These are phyloP conservation scores for Ctenopoma multispine DNA, from an alignment of 2,797 vertebrate genomes.

Conservation along the genomic window DNA sequence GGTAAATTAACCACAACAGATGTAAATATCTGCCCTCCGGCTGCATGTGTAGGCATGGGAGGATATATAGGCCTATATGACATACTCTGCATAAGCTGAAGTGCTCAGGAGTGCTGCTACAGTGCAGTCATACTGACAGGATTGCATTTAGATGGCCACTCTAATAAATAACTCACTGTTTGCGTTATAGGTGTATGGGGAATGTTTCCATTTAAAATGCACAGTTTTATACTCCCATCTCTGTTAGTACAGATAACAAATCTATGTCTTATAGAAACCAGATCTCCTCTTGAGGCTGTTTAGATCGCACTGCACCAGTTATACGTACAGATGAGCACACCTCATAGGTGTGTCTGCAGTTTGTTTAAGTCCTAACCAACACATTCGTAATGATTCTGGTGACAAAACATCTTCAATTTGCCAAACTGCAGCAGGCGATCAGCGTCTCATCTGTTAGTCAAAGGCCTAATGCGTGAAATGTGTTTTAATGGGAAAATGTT, in stretches of 20 bases:
- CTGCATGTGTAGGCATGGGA: conserved; percentile 19
- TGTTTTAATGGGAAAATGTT: conserved; percentile 66
- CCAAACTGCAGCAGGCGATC: conserved; percentile 28
- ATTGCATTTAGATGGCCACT: conserved; percentile 60
- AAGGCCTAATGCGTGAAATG: conserved; percentile 63
- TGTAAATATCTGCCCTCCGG: conserved; percentile 35
- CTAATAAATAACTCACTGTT: conserved; percentile 71
- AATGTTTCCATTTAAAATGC: conserved; percentile 43
- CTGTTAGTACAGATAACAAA: conserved; percentile 37
- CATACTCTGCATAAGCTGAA: conserved; percentile 39
- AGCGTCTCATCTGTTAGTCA: conserved; percentile 32
- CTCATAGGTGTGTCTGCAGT: conserved; percentile 22
- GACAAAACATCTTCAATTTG: conserved; percentile 6
- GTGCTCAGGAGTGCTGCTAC: conserved; percentile 43
- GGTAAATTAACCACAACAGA: conserved; percentile 29
- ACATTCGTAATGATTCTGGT: conserved; percentile 21
- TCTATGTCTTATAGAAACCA: conserved; percentile 47
- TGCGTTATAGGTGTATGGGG: conserved; percentile 60
- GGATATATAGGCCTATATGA: neutral
- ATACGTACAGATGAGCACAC: neutral
- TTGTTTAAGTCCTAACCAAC: conserved; percentile 24
- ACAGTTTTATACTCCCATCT: conserved; percentile 37
- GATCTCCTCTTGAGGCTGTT: conserved; percentile 47
- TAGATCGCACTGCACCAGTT: conserved; percentile 47
- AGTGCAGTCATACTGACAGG: conserved; percentile 53